phyloP scores from a whole-genome alignment of 2,888 invertebrate species.

The Clanis bilineata region DNA sequence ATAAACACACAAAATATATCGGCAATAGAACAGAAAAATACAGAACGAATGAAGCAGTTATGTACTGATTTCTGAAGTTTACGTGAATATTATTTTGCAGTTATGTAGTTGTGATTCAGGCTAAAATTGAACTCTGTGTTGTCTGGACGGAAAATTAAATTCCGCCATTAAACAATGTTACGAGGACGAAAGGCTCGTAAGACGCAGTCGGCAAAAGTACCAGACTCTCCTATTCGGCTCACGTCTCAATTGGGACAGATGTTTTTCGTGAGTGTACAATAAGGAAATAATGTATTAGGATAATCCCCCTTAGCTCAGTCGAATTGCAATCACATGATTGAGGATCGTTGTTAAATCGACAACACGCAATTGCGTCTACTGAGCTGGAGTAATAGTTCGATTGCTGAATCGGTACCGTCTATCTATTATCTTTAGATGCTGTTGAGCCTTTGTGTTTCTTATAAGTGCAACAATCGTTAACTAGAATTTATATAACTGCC shows the following conservation, averaged over 20 bases:
- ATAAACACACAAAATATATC: too few species aligned
- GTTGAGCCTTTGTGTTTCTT: too few species aligned
- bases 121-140: background rate
- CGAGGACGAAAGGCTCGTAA: background rate
- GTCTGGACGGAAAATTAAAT: background rate
- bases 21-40: too few species aligned
- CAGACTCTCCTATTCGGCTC: conserved; percentile 2
- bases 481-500: too few species aligned
- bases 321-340: conserved; percentile 37
- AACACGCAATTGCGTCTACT: background rate
- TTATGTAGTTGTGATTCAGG: background rate
- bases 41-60: background rate
- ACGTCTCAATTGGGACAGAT: conserved; percentile 20
- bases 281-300: conserved; percentile 35
- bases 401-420: background rate
- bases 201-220: conserved; percentile 18
- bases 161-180: background rate
- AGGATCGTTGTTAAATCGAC: conserved; percentile 21
- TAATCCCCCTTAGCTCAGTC: conserved; percentile 31
- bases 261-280: conserved; percentile 33
- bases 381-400: background rate
- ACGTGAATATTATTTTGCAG: too few species aligned
- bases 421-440: background rate
- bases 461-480: too few species aligned
- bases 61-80: too few species aligned